These are phyloP conservation scores for Onychostoma macrolepis DNA, from an alignment of 2,113 vertebrate genomes.

Conservation along the genomic window DNA sequence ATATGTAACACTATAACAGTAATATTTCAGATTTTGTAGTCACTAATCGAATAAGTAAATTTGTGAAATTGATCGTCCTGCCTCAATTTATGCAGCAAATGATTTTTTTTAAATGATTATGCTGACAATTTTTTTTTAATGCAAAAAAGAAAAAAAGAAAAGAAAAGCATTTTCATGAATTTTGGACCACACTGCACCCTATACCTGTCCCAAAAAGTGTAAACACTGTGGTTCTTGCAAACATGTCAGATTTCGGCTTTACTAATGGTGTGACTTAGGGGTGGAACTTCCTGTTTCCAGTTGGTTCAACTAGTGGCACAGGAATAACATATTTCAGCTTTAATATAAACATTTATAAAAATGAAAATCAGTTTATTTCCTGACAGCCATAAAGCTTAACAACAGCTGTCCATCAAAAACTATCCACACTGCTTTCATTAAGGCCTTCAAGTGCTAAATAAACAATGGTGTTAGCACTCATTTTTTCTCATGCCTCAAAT, in stretches of 20 bases:
- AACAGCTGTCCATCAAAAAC: conserved; percentile 25
- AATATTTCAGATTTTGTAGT: neutral
- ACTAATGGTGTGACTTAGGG: neutral
- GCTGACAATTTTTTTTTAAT: neutral
- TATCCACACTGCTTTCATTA: conserved; percentile 41
- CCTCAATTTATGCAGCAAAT: neutral
- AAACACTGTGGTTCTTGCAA: neutral
- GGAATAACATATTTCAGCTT: neutral
- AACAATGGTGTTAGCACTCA: conserved; percentile 15
- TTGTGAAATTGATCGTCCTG: neutral
- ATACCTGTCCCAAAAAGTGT: neutral
- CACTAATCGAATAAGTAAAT: neutral
- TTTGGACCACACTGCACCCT: neutral
- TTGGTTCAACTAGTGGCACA: neutral
- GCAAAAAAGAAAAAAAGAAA: neutral
- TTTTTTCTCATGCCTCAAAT: neutral
- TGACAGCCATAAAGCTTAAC: conserved; percentile 1
- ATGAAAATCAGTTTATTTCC: neutral
- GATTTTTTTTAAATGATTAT: neutral
- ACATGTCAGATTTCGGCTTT: neutral
- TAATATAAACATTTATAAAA: neutral
- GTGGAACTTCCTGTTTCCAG: neutral
- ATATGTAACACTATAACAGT: neutral
- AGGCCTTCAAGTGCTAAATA: conserved; percentile 6
- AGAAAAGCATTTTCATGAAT: neutral